These are phyloP conservation scores for Cylas formicarius DNA, from an alignment of 1,140 invertebrate species.

Conservation along the genomic window DNA sequence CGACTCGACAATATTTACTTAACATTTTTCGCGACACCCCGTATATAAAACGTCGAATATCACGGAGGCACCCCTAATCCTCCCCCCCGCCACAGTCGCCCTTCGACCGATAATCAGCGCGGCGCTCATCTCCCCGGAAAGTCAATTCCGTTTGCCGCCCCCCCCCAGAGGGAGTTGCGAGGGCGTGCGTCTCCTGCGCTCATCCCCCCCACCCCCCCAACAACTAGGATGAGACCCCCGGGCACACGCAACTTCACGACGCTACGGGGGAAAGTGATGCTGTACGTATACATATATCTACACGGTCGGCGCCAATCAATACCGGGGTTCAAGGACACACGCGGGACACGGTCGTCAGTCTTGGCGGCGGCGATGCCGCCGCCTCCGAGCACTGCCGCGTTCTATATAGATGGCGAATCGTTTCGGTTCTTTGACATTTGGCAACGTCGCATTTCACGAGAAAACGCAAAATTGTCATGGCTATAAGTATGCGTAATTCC, in stretches of 20 bases:
- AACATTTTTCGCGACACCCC: not conserved
- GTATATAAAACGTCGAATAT: too few species aligned
- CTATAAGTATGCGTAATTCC: too few species aligned
- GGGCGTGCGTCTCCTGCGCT: too few species aligned
- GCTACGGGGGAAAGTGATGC: conserved; percentile 37
- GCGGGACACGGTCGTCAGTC: too few species aligned
- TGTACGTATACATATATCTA: conserved; percentile 9
- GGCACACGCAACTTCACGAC: conserved; percentile 15
- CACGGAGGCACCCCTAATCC: conserved; percentile 5
- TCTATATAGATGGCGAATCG: too few species aligned
- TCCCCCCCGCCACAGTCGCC: not conserved
- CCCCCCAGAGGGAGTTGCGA: conserved; percentile 22
- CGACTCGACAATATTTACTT: not conserved
- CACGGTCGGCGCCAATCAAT: conserved; percentile 34
- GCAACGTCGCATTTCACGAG: too few species aligned
- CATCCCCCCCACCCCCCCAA: too few species aligned
- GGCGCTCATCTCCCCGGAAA: conserved; percentile 3
- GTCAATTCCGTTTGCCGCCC: conserved; percentile 16
- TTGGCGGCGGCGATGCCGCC: too few species aligned
- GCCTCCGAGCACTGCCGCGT: too few species aligned
- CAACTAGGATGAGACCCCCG: conserved; percentile 21
- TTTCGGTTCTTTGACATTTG: too few species aligned
- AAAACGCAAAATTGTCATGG: too few species aligned
- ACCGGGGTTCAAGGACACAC: conserved; percentile 34
- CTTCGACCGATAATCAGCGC: too few species aligned